A percentile compares a stretch with the other conserved stretches of the same genome.
phyloP scores from a whole-genome alignment of 2,888 invertebrate genomes.

The Pristionchus fissidentatus region DNA sequence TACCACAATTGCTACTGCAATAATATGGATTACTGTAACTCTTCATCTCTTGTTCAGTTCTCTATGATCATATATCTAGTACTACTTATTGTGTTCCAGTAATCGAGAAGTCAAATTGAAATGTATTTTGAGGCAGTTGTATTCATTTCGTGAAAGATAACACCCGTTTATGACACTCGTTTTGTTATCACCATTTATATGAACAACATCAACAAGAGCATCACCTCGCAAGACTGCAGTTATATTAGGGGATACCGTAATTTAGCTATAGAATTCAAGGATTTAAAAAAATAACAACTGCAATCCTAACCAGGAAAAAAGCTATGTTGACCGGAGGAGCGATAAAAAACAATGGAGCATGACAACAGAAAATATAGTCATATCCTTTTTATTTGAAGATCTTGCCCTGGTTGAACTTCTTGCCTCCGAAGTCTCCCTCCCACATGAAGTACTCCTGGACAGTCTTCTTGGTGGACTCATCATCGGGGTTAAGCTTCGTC shows the following conservation, averaged over 20 bases:
- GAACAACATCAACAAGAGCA: conserved; percentile 7
- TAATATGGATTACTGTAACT: conserved; percentile 62
- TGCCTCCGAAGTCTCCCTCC: conserved; percentile 86
- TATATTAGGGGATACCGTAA: conserved; percentile 23
- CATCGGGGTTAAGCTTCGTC: conserved; percentile 90
- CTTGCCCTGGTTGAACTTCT: conserved; percentile 95
- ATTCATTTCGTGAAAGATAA: neutral
- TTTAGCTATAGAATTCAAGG: conserved; percentile 1
- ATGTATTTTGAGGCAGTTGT: neutral
- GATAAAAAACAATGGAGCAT: conserved; percentile 35
- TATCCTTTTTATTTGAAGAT: conserved; percentile 87
- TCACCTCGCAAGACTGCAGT: conserved; percentile 45
- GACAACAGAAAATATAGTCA: neutral
- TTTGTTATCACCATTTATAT: neutral
- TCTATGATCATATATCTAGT: neutral
- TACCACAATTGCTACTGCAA: conserved; percentile 61
- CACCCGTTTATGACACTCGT: conserved; percentile 43
- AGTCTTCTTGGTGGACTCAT: conserved; percentile 82
- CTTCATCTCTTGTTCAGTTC: no score
- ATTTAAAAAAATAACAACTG: conserved; percentile 19
- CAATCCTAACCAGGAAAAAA: conserved; percentile 41
- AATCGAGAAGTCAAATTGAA: neutral
- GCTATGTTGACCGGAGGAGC: neutral
- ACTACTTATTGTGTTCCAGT: neutral
- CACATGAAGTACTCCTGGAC: conserved; percentile 74